Base-by-base conservation (phyloP, 1,140 invertebrate genomes). In the Hyphantria cunea region DNA sequence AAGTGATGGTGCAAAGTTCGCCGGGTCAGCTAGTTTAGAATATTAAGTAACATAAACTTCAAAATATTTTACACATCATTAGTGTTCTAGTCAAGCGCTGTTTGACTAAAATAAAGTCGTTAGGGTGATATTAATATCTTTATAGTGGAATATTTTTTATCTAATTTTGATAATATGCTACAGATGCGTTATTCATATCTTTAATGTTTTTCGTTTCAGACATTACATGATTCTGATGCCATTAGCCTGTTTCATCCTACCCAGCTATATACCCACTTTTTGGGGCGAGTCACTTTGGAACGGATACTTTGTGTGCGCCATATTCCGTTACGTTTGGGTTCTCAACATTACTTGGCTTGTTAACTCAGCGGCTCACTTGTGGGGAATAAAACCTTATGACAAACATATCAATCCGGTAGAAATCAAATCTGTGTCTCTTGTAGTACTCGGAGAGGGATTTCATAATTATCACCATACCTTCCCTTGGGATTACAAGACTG, bases 391-490 rank as follows among this genome's bases (percentile, higher is more conserved):
- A 66, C 95, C 95, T 0, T 97, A 96, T 78, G 95, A 96, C 77
- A 89, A 93, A 92, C 91, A 93, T 92, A 89, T 94, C 49, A 93
- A 93, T 69, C 94, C 95, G 2, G 91, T 91, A 6, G 94, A 95
- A 82, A 95, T 93, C 56, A 81, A 87, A 37, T 84, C 91, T 0
- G 94, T 95, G 0, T 92, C 93, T 0, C 64, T 94, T 1, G 75
- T 94, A 3, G 88, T 90, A 0, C 68, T 91, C 7, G 94, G 90
- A 71, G 92, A 93, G 87, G 94, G 94, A 4, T 95, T 94, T 86
- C 95, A 95, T 79, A 96, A 96, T 79, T 96, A 95, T 82, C 95
- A 96, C 71, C 95, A 96, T 81, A 93, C 93, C 0, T 96, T 96
- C 86, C 95, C 95, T 0, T 94, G 93, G 87, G 95, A 96, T 79